Base-by-base conservation (phyloP, 1,140 invertebrate genomes). In the Maniola jurtina region DNA sequence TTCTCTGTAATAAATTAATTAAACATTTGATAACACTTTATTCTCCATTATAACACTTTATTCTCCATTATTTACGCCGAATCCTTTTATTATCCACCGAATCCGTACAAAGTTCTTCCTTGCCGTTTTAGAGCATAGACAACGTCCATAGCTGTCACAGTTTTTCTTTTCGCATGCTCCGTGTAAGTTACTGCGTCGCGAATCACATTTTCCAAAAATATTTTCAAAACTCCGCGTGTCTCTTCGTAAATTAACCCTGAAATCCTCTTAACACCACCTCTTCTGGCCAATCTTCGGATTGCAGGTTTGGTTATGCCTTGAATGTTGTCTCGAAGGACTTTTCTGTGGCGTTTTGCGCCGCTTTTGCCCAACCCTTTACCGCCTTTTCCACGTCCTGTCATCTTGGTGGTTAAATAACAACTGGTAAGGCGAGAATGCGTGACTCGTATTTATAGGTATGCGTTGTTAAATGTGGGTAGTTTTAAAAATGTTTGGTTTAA, bases 101-200 rank as follows among this genome's bases (percentile, higher is more conserved):
- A 94, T 70, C 93, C 94, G 78, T 94, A 94, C 0, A 94, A 76
- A 36, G 93, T 94, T 34, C 95, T 91, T 38, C 96, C 96, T 91
- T 97, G 96, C 56, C 96, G 90, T 86, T 97, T 97, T 71, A 97
- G 88, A 34, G 96, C 96, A 78, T 97, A 97, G 16, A 97, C 96
- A 13, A 97, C 95, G 80, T 97, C 96, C 96, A 97, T 97, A 59
- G 96, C 95, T 9, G 96, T 97, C 42, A 94, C 93, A 15, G 96
- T 97, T 90, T 96, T 97, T 70, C 95, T 71, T 68, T 84, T 84
- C 0, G 81, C 79, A 47, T 84, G 79, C 33, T 83, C 81, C 0
- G 81, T 83, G 90, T 96, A 96, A n/a, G 95, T 96, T 59, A 96
- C 95, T 10, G 95, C 95, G 86, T 96, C 96, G 62, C 95, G 92